phyloP scores from a whole-genome alignment of 2,888 invertebrate species.

The Metacarcinus magister region DNA sequence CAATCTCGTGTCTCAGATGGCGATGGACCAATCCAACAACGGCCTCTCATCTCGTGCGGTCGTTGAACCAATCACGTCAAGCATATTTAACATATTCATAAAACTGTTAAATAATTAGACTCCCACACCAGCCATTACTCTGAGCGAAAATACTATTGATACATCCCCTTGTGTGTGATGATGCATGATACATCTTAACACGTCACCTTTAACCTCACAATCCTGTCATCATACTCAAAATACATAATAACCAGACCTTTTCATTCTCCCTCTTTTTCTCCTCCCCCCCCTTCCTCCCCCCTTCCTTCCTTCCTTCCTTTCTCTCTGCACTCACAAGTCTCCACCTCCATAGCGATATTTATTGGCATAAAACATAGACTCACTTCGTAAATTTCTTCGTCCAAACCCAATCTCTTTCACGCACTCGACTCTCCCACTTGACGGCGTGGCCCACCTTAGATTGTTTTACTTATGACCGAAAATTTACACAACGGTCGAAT shows the following conservation, averaged over 20 bases:
- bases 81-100: neutral
- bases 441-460: slow-evolving; percentile 43
- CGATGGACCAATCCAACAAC: slow-evolving; percentile 43
- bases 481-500: slow-evolving; percentile 77
- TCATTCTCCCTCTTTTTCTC: neutral
- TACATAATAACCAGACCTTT: neutral
- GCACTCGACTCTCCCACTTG: neutral
- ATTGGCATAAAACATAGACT: slow-evolving; percentile 42
- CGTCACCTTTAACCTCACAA: neutral
- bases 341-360: slow-evolving; percentile 40
- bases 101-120: slow-evolving; percentile 46
- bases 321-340: neutral
- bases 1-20: slow-evolving; percentile 20
- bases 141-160: neutral
- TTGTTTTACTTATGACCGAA: slow-evolving; percentile 72
- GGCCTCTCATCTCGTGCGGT: neutral
- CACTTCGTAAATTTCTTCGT: neutral
- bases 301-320: neutral
- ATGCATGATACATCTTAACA: neutral
- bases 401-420: slow-evolving; percentile 39
- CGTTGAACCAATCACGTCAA: neutral
- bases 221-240: neutral
- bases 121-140: neutral
- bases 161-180: neutral
- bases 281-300: neutral